Conservation (phyloP, 2,888 invertebrate genomes). For the Lagria hirta region DNA sequence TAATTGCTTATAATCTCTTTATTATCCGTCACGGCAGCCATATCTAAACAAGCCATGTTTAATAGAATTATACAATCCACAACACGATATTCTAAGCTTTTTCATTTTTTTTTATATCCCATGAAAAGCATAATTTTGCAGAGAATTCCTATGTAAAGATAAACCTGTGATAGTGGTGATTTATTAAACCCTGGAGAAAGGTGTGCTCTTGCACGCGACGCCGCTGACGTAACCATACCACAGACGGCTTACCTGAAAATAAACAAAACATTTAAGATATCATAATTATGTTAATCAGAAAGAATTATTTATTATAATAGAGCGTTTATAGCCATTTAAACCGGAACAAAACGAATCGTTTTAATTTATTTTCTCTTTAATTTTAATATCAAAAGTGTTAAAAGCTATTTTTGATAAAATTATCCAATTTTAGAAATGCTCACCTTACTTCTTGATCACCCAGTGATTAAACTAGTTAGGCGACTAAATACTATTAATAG, state of each 20-base stretch:
- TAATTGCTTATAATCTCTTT: conserved; percentile 45
- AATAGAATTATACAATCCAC: conserved; percentile 52
- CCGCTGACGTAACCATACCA: conserved; percentile 30
- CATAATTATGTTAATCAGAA: too few relatives aligned
- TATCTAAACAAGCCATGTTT: conserved; percentile 52
- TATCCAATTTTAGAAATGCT: too few relatives aligned
- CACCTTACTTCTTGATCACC: too few relatives aligned
- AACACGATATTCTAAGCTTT: conserved; percentile 48
- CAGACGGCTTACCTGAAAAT: conserved; percentile 37
- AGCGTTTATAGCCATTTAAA: too few relatives aligned
- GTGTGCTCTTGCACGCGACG: conserved; percentile 41
- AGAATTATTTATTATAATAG: too few relatives aligned
- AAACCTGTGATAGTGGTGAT: conserved; percentile 46
- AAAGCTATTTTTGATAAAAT: too few relatives aligned
- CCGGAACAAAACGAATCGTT: too few relatives aligned
- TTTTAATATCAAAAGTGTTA: too few relatives aligned
- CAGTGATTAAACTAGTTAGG: too few relatives aligned
- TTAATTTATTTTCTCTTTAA: too few relatives aligned
- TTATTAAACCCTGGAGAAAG: conserved; percentile 37
- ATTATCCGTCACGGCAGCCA: conserved; percentile 49
- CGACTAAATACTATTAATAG: too few relatives aligned
- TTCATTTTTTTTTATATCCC: conserved; percentile 35
- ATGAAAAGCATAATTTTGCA: conserved; percentile 36
- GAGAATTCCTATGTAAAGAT: conserved; percentile 49
- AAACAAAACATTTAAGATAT: conserved; percentile 30